A percentile compares a stretch with the other conserved stretches of the same genome.
Evolutionary conservation across 1,140 invertebrate genomes (phyloP).

Genomic region (Caenorhabditis brenneri): DNA sequence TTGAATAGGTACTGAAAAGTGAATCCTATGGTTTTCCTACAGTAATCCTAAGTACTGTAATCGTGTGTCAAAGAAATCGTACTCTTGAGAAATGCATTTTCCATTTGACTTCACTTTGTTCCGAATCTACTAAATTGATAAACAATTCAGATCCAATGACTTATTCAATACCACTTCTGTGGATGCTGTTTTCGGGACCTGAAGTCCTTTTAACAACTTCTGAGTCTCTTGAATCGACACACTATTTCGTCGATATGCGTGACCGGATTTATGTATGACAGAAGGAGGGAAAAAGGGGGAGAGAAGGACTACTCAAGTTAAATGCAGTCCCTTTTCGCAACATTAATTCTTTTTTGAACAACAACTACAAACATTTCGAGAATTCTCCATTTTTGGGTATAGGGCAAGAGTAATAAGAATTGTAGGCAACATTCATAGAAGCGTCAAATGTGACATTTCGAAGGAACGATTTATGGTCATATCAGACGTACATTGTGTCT

Average conservation of each 20-base stretch:
- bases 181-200: slow-evolving; percentile 13
- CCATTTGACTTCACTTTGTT: slow-evolving; percentile 30
- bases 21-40: too few relatives aligned
- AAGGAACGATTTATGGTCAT: too few relatives aligned
- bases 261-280: slow-evolving; percentile 43
- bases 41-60: too few relatives aligned
- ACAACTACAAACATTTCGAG: neutral
- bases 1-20: too few relatives aligned
- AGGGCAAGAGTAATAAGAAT: too few relatives aligned
- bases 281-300: neutral
- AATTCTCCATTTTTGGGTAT: too few relatives aligned
- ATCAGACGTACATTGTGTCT: too few relatives aligned
- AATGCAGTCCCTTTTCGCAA: neutral
- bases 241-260: slow-evolving; percentile 20
- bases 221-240: neutral
- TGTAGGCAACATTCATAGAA: too few relatives aligned
- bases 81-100: neutral
- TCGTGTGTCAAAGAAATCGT: neutral
- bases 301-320: neutral
- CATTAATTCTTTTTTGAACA: too few relatives aligned
- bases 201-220: neutral
- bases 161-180: slow-evolving; percentile 27
- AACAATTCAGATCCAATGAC: neutral
- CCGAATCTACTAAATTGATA: neutral
- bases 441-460: too few relatives aligned